These are phyloP conservation scores for Brachionus calyciflorus DNA, from an alignment of 1,140 invertebrate species.

Conservation along the genomic window DNA sequence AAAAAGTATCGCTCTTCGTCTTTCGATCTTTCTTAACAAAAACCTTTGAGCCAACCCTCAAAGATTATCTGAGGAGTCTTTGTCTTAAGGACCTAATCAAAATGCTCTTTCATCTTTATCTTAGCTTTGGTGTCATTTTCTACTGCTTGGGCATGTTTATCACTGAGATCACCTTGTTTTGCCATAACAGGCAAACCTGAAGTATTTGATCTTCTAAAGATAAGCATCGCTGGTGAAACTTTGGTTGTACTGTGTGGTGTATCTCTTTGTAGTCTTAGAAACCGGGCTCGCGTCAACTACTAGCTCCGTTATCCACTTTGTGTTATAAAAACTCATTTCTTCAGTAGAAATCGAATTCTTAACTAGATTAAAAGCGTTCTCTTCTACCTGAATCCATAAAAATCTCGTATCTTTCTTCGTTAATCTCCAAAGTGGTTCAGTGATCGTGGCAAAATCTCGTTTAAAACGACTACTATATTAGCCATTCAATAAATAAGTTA, in stretches of 20 bases:
- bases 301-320: not conserved
- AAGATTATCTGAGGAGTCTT: not conserved
- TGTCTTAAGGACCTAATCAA: not conserved
- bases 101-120: not conserved
- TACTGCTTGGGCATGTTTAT: not conserved
- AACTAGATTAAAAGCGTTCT: not conserved
- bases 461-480: not conserved
- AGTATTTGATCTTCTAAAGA: no score
- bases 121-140: not conserved
- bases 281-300: constrained; percentile 51
- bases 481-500: no score
- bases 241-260: no score
- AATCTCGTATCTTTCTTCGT: not conserved
- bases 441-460: not conserved
- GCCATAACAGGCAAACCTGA: no score
- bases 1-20: constrained; percentile 11
- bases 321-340: constrained; percentile 3
- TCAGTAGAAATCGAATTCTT: not conserved
- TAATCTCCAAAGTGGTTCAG: not conserved
- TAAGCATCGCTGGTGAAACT: no score
- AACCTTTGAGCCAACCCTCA: not conserved
- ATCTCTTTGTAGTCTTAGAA: no score
- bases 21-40: not conserved
- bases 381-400: not conserved
- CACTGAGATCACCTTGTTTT: no score